Base-by-base conservation (phyloP, 2,888 invertebrate genomes). In the Dioctria rufipes region DNA sequence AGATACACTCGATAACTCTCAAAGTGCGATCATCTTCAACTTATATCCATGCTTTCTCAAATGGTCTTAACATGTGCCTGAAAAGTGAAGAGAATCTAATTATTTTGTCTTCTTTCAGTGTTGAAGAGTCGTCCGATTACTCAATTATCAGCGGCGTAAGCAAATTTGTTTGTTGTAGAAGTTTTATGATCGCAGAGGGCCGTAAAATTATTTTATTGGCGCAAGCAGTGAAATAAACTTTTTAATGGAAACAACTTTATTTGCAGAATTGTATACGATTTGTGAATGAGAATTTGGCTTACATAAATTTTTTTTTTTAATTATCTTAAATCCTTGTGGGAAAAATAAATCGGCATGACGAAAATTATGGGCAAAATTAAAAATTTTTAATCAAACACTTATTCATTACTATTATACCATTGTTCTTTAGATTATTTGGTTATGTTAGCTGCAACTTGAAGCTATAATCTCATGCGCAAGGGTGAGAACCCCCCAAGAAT, bases 141-240 rank as follows among this genome's bases (percentile, higher is more conserved):
- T 63, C 63, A 63, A 63, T 63, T 63, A 63, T 63, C 63, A 63
- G 8, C 63, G 40, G 63, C 63, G 63, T 63, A 63, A 63, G 37
- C 63, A 63, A 63, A 63, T 63, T 63, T 63, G 63, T 63, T 63
- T 63, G 63, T 63, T 63, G 63, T 63, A 6, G 13, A 63, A 63
- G 37, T 63, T 63, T 63, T 63, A 63, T 39, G 25, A 37, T 37
- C 39, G 25, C 40, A 37, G 63, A 63, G 40, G 13, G 11, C 40
- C 39, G 63, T 63, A 63, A 63, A 63, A 25, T 54, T 54, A 40
- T 39, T 63, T 63, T 63, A 39, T 39, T 63, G n/a, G 54, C 54
- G 54, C 54, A 11, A n/a, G 54, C 11, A 4, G 11, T 54, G 11
- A 54, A 54, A n/a, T 5, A 6, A 46, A 46, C 6, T 46, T 54